Conservation (phyloP, 2,113 vertebrate genomes). For the Sprattus sprattus region DNA sequence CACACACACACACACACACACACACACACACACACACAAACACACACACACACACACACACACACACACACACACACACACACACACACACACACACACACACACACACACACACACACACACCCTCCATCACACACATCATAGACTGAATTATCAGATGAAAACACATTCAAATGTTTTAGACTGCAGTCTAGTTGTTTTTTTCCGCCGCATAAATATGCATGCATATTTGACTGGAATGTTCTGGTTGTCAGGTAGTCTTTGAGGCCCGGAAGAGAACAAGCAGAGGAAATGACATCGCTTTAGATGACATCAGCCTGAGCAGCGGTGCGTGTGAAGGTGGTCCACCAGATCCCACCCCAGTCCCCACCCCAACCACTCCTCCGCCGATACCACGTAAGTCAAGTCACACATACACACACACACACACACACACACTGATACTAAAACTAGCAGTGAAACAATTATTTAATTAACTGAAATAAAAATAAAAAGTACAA, state of each 20-base stretch:
- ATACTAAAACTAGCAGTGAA: too few species aligned
- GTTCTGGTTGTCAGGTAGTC: conserved; percentile 68
- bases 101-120: background rate
- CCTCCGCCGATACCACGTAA: conserved; percentile 72
- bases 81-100: background rate
- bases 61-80: background rate
- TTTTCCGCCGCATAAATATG: background rate
- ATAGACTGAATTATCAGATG: too few species aligned
- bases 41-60: background rate
- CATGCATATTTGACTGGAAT: background rate
- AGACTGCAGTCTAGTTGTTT: background rate
- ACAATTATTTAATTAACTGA: too few species aligned
- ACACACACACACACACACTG: background rate
- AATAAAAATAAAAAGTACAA: too few species aligned
- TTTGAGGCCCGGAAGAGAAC: conserved; percentile 78
- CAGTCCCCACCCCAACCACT: conserved; percentile 65
- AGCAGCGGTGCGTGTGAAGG: conserved; percentile 71
- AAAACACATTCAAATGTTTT: background rate
- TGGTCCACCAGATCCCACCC: conserved; percentile 79
- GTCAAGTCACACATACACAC: conserved; percentile 24
- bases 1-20: background rate
- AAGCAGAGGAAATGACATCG: conserved; percentile 73
- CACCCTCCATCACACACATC: background rate
- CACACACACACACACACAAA: background rate
- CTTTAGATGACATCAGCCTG: conserved; percentile 84